phyloP scores from a whole-genome alignment of 2,797 vertebrate genomes.

The Sciaenops ocellatus region DNA sequence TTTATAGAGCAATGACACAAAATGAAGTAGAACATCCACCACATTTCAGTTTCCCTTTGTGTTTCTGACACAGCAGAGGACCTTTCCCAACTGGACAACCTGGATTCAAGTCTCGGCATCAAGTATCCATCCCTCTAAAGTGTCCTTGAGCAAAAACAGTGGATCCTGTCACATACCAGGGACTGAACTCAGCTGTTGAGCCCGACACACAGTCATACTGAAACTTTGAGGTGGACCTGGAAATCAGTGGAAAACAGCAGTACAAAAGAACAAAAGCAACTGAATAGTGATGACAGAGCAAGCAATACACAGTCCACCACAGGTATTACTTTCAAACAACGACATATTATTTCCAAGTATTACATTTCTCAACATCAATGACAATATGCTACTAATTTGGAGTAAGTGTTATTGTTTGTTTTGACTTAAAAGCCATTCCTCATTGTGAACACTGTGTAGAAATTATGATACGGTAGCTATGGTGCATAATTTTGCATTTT shows the following conservation, averaged over 20 bases:
- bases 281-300: not conserved
- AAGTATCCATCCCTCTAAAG: constrained; percentile 6
- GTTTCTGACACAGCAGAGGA: not conserved
- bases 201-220: not conserved
- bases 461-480: not conserved
- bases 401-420: not conserved
- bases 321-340: not conserved
- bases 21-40: not conserved
- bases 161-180: not conserved
- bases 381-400: not conserved
- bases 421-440: no score
- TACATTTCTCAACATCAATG: not conserved
- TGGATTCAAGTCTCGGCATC: constrained; percentile 12
- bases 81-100: not conserved
- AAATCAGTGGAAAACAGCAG: not conserved
- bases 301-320: not conserved
- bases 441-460: not conserved
- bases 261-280: constrained; percentile 6
- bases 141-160: not conserved
- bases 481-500: not conserved
- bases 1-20: not conserved
- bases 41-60: not conserved
- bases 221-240: not conserved
- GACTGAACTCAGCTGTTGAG: not conserved
- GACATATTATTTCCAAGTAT: constrained; percentile 6